Conservation (phyloP, 2,797 vertebrate genomes). For the Notamacropus eugenii region DNA sequence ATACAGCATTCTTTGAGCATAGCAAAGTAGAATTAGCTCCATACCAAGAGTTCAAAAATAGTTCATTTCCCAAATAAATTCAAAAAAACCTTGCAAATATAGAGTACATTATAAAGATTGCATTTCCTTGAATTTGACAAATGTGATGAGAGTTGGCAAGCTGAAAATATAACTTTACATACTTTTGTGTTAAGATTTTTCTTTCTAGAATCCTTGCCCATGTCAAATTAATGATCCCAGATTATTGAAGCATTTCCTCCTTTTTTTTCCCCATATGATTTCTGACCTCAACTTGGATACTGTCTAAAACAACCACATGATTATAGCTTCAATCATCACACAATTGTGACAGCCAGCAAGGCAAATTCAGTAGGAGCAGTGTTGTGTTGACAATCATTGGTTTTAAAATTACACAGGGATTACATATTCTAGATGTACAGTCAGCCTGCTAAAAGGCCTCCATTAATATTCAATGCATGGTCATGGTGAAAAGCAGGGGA, state of each 20-base stretch:
- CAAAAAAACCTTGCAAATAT: slow-evolving; percentile 64
- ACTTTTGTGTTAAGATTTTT: slow-evolving; percentile 58
- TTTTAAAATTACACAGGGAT: slow-evolving; percentile 80
- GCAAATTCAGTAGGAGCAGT: slow-evolving; percentile 78
- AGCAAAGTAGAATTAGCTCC: slow-evolving; percentile 57
- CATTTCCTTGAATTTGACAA: slow-evolving; percentile 62
- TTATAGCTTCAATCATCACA: slow-evolving; percentile 41
- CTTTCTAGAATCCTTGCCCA: slow-evolving; percentile 47
- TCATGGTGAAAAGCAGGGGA: slow-evolving; percentile 57
- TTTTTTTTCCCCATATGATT: not conserved
- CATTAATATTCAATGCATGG: slow-evolving; percentile 82
- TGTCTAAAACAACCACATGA: not conserved
- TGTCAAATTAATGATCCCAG: slow-evolving; percentile 58
- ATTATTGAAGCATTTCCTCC: slow-evolving; percentile 59
- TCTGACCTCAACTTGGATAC: slow-evolving; percentile 54
- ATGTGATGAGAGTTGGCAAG: slow-evolving; percentile 72
- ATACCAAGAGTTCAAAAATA: slow-evolving; percentile 56
- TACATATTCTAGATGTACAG: slow-evolving; percentile 79
- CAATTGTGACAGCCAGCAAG: slow-evolving; percentile 65
- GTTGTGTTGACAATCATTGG: slow-evolving; percentile 79
- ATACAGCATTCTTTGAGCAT: slow-evolving; percentile 11
- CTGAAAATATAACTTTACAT: slow-evolving; percentile 54
- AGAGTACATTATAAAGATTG: slow-evolving; percentile 63
- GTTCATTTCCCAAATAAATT: slow-evolving; percentile 67
- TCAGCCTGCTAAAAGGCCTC: slow-evolving; percentile 71